Percentiles rank a stretch among this genome's conserved stretches.
Conservation (phyloP, 2,113 vertebrate species). For the Plecturocebus donacophilus region DNA sequence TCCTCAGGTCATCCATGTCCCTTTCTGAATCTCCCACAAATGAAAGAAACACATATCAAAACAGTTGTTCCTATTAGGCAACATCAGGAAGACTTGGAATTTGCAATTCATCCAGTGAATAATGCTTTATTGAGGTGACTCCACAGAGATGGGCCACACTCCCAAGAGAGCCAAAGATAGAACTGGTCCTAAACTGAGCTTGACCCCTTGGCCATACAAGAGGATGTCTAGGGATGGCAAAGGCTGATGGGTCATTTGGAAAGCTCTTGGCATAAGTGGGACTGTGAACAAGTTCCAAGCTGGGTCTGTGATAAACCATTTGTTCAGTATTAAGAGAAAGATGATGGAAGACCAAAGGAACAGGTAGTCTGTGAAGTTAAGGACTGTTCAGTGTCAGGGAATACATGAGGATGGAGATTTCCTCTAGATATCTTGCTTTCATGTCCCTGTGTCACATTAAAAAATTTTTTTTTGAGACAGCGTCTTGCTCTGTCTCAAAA, state of each 20-base stretch:
- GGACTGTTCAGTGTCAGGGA: background rate
- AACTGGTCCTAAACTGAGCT: background rate
- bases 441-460: background rate
- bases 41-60: background rate
- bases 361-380: background rate
- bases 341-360: background rate
- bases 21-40: background rate
- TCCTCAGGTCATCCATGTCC: background rate
- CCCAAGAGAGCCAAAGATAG: background rate
- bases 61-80: background rate
- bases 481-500: no score
- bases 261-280: background rate
- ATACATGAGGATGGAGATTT: background rate
- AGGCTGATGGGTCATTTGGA: background rate
- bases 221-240: background rate
- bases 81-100: background rate
- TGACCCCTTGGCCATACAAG: background rate
- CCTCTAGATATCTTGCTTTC: background rate
- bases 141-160: background rate
- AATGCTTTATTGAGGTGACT: background rate
- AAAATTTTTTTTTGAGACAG: no score
- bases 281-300: background rate
- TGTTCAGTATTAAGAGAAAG: slow-evolving; percentile 8
- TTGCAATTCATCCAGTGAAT: background rate
- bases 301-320: background rate